phyloP scores from a whole-genome alignment of 2,888 invertebrate species.

The Netelia fuscicornis region DNA sequence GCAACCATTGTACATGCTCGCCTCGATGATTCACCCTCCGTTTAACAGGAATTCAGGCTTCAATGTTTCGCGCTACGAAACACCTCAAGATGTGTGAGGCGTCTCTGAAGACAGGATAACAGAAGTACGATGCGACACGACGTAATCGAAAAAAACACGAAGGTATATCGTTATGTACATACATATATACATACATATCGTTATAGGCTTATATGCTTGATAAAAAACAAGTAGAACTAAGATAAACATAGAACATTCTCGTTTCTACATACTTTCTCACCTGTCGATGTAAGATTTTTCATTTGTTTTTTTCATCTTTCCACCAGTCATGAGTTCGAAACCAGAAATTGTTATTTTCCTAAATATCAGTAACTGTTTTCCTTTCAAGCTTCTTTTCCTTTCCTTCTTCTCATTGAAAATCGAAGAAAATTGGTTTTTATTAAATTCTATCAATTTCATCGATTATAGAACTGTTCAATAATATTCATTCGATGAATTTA shows the following conservation, averaged over 20 bases:
- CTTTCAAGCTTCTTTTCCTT: not conserved
- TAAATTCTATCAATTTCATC: not conserved
- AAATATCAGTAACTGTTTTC: not conserved
- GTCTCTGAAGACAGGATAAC: constrained; percentile 68
- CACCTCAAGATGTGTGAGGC: constrained; percentile 55
- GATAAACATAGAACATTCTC: no score
- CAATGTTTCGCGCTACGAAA: constrained; percentile 45
- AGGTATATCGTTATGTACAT: not conserved
- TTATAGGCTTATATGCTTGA: no score
- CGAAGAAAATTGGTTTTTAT: not conserved
- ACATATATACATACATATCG: not conserved
- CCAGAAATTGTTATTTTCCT: no score
- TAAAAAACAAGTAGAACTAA: no score
- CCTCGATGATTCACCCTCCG: constrained; percentile 75
- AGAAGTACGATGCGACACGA: constrained; percentile 39
- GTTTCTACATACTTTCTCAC: no score
- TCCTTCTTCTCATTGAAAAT: not conserved
- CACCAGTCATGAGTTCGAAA: no score
- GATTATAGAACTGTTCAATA: no score
- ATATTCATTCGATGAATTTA: no score
- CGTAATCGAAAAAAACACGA: not conserved
- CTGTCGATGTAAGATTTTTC: no score
- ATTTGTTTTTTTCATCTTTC: not conserved
- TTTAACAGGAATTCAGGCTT: constrained; percentile 70
- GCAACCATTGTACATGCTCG: constrained; percentile 51